phyloP scores from a whole-genome alignment of 1,140 invertebrate genomes.

The Ooceraea biroi region DNA sequence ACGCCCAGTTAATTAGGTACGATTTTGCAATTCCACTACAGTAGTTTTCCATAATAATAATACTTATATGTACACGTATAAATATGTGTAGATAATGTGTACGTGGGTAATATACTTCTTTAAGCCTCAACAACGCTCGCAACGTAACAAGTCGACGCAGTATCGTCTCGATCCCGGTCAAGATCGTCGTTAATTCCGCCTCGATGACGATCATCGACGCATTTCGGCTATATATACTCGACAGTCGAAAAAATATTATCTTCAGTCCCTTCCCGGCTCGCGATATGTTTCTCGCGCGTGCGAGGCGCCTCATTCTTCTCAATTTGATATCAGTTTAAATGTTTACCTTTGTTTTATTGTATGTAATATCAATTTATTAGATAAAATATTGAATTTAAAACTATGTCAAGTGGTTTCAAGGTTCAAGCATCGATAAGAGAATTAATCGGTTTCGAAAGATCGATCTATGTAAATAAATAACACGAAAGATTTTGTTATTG shows the following conservation, averaged over 20 bases:
- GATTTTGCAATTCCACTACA: constrained; percentile 79
- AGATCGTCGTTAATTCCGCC: constrained; percentile 59
- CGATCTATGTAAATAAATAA: not conserved
- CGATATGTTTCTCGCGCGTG: constrained; percentile 11
- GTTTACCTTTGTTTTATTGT: not conserved
- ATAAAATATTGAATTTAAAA: not conserved
- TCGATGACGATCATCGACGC: constrained; percentile 58
- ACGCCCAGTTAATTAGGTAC: constrained; percentile 63
- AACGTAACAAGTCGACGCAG: constrained; percentile 39
- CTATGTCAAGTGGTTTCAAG: not conserved
- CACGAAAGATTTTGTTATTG: too few species aligned
- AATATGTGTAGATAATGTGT: constrained; percentile 54
- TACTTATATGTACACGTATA: constrained; percentile 56
- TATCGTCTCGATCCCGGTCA: constrained; percentile 46
- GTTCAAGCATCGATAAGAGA: not conserved
- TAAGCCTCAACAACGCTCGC: constrained; percentile 59
- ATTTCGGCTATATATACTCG: constrained; percentile 41
- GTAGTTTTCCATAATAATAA: constrained; percentile 57
- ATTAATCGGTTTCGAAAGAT: not conserved
- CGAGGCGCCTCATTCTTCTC: not conserved
- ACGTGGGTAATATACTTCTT: constrained; percentile 61
- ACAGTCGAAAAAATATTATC: constrained; percentile 54
- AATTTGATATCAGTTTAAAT: too few species aligned
- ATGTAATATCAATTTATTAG: not conserved
- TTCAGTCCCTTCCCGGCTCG: constrained; percentile 20